A percentile compares a stretch with the other conserved stretches of the same genome.
Evolutionary conservation across 2,888 invertebrate species (phyloP).

Genomic region (Nemapogon koenigi): DNA sequence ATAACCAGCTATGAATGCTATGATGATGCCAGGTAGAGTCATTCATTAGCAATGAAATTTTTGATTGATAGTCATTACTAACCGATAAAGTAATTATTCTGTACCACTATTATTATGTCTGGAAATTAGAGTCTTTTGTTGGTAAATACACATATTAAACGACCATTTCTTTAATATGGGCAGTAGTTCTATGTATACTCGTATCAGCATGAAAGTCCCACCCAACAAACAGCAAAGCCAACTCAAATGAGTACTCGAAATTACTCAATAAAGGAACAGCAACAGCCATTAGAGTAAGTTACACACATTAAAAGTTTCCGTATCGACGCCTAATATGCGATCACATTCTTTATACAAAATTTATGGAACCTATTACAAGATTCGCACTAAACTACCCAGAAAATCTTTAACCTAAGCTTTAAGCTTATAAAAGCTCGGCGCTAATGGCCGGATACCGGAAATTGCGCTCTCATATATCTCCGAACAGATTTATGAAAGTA

Average conservation of each 20-base stretch:
- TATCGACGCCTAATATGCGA: conserved; percentile 63
- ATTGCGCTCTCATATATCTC: conserved; percentile 91
- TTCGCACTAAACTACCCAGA: conserved; percentile 66
- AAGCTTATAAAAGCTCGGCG: conserved; percentile 71
- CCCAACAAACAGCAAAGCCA: conserved; percentile 20
- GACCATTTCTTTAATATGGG: no score
- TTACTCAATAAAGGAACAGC: conserved; percentile 17
- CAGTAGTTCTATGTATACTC: no score
- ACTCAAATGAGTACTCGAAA: neutral
- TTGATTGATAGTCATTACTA: no score
- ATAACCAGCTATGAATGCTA: no score
- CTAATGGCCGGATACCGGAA: conserved; percentile 90
- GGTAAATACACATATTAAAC: no score
- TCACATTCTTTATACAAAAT: conserved; percentile 64
- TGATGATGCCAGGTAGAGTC: no score
- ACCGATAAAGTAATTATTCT: no score
- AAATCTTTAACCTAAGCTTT: conserved; percentile 67
- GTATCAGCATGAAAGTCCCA: no score
- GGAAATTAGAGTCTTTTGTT: no score
- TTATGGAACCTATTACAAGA: conserved; percentile 65
- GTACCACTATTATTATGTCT: no score
- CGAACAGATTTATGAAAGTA: conserved; percentile 90
- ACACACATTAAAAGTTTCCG: conserved; percentile 62
- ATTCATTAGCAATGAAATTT: no score
- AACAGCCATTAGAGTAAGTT: conserved; percentile 59